Conservation (phyloP, 2,113 vertebrate species). For the Oceanodroma tethys region DNA sequence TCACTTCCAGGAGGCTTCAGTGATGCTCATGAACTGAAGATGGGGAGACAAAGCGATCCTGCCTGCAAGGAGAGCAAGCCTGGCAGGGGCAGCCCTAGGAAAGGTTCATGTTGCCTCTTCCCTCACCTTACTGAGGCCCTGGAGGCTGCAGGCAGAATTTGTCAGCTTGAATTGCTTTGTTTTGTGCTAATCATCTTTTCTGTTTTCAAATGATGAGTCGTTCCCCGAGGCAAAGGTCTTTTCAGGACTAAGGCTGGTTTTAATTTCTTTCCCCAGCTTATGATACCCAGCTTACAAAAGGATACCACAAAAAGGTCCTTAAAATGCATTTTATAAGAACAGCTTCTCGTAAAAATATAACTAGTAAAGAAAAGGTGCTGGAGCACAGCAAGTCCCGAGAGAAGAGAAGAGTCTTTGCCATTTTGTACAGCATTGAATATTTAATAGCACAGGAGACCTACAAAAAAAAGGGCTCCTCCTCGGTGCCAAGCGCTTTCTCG, state of each 20-base stretch:
- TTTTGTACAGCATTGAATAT: neutral
- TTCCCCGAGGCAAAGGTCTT: neutral
- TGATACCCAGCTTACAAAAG: neutral
- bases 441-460: too few species aligned
- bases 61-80: neutral
- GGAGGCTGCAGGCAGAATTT: neutral
- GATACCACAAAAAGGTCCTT: neutral
- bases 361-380: neutral
- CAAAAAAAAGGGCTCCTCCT: neutral
- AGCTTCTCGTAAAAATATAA: neutral
- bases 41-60: too few species aligned
- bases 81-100: too few species aligned
- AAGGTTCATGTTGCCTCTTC: neutral
- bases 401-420: too few species aligned
- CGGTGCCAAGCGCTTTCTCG: accelerated
- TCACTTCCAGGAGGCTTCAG: neutral
- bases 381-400: neutral
- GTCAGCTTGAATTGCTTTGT: neutral
- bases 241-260: neutral
- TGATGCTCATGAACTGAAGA: neutral
- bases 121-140: neutral
- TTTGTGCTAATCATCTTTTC: neutral
- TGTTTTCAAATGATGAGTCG: neutral
- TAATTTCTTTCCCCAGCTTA: neutral
- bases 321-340: neutral